Evolutionary conservation across 2,797 vertebrate species (phyloP), one percentile per base, ranked within the genome.

Genomic region (Erethizon dorsatum): DNA sequence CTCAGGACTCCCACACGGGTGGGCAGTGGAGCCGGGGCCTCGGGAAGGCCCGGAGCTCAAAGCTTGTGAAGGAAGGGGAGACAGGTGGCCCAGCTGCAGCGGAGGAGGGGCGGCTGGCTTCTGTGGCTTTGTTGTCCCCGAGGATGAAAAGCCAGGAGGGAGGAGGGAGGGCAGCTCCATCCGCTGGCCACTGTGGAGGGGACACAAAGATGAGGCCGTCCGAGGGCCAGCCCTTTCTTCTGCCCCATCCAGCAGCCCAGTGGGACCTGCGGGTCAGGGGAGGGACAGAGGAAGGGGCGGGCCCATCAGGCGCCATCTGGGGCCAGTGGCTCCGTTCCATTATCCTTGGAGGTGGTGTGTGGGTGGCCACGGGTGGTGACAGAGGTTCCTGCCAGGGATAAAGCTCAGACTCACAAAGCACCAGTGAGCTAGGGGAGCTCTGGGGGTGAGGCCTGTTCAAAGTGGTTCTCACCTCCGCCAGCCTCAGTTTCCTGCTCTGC

Each of bases 281-380:
- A 97, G 95, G 91, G 96, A 31, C 94, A 95, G 97, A 91, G 96
- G 94, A 63, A 78, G 54, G 65, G 54, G 52, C 11, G 0, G 4
- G 37, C 41, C 41, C 14, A 5, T 10, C 41, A 4, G 71, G 95
- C 59, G 95, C 98, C 99, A 98, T 98, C 98, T 98, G 97, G 98
- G 98, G 97, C 98, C 98, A 98, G 98, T 28, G 96, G 98, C 97
- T 98, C 98, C 37, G 52, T 92, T 97, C 96, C 94, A 73, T 97
- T 95, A 75, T 33, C 22, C 95, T 96, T 95, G 87, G 98, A 57
- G 52, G 65, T 18, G 57, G 75, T 8, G 1, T 90, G 83, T 96
- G 96, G 95, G 95, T 94, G 96, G 91, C 65, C 80, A 50, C 0
- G 31, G 71, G 63, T 98, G 97, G 95, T 97, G 97, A 96, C 93